phyloP scores from a whole-genome alignment of 2,888 invertebrate genomes.

The Chydorus sphaericus region DNA sequence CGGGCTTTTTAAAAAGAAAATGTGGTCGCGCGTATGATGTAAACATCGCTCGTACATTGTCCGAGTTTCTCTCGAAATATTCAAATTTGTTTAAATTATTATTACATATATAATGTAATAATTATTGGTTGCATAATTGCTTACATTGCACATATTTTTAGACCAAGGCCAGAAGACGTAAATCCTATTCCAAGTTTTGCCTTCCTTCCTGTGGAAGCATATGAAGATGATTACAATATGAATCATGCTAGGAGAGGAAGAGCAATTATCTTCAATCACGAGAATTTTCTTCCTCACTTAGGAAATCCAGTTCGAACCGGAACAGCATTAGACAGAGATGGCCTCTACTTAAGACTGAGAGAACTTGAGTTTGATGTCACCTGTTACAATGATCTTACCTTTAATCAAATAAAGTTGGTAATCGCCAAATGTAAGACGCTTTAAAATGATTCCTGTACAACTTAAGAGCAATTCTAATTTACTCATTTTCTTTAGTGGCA shows the following conservation, averaged over 20 bases:
- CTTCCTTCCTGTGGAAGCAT: constrained; percentile 41
- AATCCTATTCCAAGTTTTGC: constrained; percentile 23
- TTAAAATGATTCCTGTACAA: constrained; percentile 3
- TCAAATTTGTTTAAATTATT: not conserved
- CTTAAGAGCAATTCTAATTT: not conserved
- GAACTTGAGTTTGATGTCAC: constrained; percentile 55
- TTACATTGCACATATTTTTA: not conserved
- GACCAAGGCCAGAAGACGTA: not conserved
- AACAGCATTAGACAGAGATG: constrained; percentile 70
- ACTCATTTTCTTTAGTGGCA: not conserved
- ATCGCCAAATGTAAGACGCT: constrained; percentile 45
- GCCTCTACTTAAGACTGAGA: constrained; percentile 47
- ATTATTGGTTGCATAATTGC: no score
- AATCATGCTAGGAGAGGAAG: constrained; percentile 61
- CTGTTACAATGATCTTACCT: constrained; percentile 51
- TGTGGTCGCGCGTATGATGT: no score
- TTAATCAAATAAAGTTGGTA: constrained; percentile 47
- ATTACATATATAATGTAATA: not conserved
- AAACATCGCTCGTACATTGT: no score
- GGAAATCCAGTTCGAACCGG: constrained; percentile 59
- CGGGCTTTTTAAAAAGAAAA: no score
- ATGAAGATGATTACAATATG: constrained; percentile 68
- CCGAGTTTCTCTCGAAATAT: no score
- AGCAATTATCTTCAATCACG: constrained; percentile 83
- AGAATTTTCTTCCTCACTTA: constrained; percentile 47